A percentile compares a stretch with the other conserved stretches of the same genome.
Evolutionary conservation across 2,888 invertebrate species (phyloP).

Genomic region (Bursaphelenchus okinawaensis): DNA sequence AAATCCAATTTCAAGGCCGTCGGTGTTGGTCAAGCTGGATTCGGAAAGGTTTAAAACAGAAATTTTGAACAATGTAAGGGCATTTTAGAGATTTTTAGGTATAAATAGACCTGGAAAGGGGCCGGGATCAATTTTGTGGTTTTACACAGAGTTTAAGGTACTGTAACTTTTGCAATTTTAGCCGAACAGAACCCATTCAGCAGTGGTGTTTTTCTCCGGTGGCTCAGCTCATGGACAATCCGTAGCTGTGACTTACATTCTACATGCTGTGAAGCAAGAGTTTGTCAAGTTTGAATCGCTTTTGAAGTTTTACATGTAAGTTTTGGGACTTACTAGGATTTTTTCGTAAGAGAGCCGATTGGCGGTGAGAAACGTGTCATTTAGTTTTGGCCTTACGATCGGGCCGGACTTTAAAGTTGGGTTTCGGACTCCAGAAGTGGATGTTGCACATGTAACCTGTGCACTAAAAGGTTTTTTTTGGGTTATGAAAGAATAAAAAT

Average conservation of each 20-base stretch:
- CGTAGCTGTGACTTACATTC: constrained; percentile 20
- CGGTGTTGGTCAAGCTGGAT: not conserved
- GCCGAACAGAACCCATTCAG: constrained; percentile 11
- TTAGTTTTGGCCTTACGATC: not conserved
- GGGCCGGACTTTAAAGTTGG: too few relatives aligned
- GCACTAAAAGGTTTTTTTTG: too few relatives aligned
- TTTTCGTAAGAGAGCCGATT: too few relatives aligned
- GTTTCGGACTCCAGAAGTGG: too few relatives aligned
- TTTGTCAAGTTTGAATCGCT: constrained; percentile 26
- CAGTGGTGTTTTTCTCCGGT: constrained; percentile 32
- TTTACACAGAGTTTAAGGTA: not conserved
- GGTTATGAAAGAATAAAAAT: not conserved
- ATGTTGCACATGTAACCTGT: too few relatives aligned
- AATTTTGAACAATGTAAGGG: not conserved
- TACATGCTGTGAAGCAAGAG: constrained; percentile 25
- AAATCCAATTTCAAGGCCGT: not conserved
- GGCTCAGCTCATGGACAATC: constrained; percentile 28
- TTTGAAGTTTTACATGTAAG: constrained; percentile 31
- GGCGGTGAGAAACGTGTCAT: too few relatives aligned
- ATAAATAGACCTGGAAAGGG: not conserved
- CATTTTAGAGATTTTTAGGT: not conserved
- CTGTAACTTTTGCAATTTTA: not conserved
- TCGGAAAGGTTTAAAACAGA: not conserved
- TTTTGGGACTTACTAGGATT: not conserved
- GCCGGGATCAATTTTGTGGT: too few relatives aligned